These are phyloP conservation scores for Myoxocephalus aenaeus DNA, from an alignment of 2,797 vertebrate species.

Conservation along the genomic window DNA sequence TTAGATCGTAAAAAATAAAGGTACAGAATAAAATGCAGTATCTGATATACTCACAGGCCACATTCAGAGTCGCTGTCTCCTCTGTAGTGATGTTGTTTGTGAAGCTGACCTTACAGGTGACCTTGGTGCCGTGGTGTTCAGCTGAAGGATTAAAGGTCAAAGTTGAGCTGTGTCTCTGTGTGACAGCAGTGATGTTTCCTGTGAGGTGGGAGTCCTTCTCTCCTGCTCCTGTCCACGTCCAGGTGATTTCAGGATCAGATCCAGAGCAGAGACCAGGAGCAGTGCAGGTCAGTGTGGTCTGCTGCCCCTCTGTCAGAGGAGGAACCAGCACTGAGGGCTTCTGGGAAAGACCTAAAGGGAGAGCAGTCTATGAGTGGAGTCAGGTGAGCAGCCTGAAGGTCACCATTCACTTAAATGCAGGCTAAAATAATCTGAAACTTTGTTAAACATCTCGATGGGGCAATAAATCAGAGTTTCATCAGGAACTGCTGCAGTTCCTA, in stretches of 20 bases:
- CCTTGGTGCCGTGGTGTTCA: constrained; percentile 9
- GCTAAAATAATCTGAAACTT: neutral
- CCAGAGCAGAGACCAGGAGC: constrained; percentile 55
- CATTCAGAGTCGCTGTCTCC: constrained; percentile 27
- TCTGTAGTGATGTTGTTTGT: neutral
- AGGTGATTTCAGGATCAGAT: constrained; percentile 36
- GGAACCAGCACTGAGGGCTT: constrained; percentile 49
- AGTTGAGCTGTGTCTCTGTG: constrained; percentile 37
- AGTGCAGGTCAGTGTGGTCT: constrained; percentile 65
- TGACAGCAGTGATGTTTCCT: constrained; percentile 9
- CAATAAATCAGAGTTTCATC: neutral
- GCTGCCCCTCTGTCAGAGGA: constrained; percentile 38
- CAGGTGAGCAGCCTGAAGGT: neutral
- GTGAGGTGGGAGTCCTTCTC: neutral
- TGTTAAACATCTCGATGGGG: neutral
- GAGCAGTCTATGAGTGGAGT: neutral
- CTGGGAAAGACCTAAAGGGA: constrained; percentile 44
- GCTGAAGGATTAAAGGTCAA: constrained; percentile 51
- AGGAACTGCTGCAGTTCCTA: neutral
- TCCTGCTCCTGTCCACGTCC: constrained; percentile 32
- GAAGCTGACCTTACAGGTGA: constrained; percentile 62
- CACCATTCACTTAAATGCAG: neutral
- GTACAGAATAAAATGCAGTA: neutral
- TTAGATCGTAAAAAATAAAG: neutral
- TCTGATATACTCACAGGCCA: constrained; percentile 59